Conservation (phyloP, 2,888 invertebrate species). For the Oxyteleia sp. region DNA sequence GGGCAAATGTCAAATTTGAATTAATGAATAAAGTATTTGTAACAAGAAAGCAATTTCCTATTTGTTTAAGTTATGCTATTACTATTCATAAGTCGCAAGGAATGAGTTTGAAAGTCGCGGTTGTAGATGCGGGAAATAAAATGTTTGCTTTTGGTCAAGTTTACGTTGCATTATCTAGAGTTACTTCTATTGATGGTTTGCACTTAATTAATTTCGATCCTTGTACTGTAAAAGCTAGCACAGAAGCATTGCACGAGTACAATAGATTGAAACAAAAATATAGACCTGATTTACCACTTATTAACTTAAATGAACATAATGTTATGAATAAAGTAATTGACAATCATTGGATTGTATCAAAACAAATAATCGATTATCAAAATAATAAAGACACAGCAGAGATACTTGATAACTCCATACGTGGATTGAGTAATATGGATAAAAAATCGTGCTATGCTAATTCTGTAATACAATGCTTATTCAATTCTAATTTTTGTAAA, state of each 20-base stretch:
- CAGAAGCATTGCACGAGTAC: constrained; percentile 68
- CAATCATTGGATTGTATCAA: constrained; percentile 17
- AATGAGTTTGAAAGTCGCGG: constrained; percentile 66
- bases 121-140: constrained; percentile 68
- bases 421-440: constrained; percentile 24
- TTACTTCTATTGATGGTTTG: constrained; percentile 10
- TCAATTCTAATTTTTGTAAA: constrained; percentile 1
- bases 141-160: constrained; percentile 73
- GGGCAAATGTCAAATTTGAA: constrained; percentile 75
- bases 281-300: constrained; percentile 23
- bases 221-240: constrained; percentile 57
- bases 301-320: not conserved
- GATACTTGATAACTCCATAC: not conserved
- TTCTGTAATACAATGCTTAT: constrained; percentile 31
- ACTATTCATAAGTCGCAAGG: constrained; percentile 72
- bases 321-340: constrained; percentile 10
- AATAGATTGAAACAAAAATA: constrained; percentile 70
- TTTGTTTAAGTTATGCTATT: constrained; percentile 50
- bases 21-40: too few species aligned
- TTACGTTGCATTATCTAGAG: too few species aligned
- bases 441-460: constrained; percentile 27
- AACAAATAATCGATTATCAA: not conserved
- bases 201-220: constrained; percentile 17
- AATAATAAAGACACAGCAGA: not conserved
- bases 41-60: constrained; percentile 40